Base-by-base conservation (phyloP, 2,113 vertebrate species). In the Crotalus helleri region DNA sequence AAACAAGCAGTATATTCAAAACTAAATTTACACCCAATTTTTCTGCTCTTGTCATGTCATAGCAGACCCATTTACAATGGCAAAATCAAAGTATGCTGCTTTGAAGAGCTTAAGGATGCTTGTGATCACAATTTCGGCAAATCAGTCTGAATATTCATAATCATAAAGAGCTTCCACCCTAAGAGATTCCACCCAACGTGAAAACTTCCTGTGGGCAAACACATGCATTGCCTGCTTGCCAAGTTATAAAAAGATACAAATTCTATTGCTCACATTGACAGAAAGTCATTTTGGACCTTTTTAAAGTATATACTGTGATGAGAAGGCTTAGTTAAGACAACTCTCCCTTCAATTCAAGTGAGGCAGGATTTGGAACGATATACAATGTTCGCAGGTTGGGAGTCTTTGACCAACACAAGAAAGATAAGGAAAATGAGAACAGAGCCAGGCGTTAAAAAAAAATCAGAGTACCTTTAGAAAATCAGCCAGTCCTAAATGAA, bases 61-160 rank as follows among this genome's bases (percentile, higher is more conserved):
- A 97, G 97, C 93, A 97, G 98, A 98, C 98, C 98, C 98, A 98
- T 98, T 98, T 98, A 98, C 98, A 98, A 98, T 98, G 98, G 98
- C 97, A 97, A 97, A 96, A 97, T 97, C 97, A 96, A 96, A 96
- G 96, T 96, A 96, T 94, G 96, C 96, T 92, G 95, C 97, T 96
- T 96, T 74, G 94, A 94, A 96, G 96, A 95, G 96, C 96, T 59
- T 95, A 92, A 87, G 89, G 81, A 95, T 92, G 95, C 95, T 95
- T 49, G 94, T 91, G 94, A 89, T 93, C 87, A 96, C 96, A 97
- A 93, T 87, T 94, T 95, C 95, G 23, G 92, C 95, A 95, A 89
- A 93, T 85, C 93, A 94, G 6, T 74, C 3, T n/a, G 97, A 93
- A 55, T 94, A 96, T 94, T 96, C 96, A 94, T 74, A 93, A 89